These are phyloP conservation scores for Halictus rubicundus DNA, from an alignment of 1,140 invertebrate species.

Conservation along the genomic window DNA sequence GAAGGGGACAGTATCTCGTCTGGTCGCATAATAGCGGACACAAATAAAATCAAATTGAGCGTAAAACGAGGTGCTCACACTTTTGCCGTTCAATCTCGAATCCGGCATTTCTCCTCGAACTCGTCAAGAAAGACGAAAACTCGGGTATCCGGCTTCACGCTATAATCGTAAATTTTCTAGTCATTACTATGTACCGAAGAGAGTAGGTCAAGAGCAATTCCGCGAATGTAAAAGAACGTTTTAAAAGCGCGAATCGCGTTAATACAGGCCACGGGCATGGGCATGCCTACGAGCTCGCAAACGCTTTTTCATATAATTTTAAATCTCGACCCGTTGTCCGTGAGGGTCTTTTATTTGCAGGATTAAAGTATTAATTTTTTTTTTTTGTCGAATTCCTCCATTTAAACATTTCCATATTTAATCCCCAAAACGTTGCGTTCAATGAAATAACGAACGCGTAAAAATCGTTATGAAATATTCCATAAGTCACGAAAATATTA, in stretches of 20 bases:
- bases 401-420: neutral
- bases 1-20: neutral
- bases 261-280: neutral
- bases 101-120: neutral
- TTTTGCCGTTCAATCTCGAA: neutral
- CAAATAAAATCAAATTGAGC: conserved; percentile 8
- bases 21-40: neutral
- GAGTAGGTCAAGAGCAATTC: conserved; percentile 48
- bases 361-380: conserved; percentile 5
- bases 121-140: conserved; percentile 3
- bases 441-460: too few species aligned
- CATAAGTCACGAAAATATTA: too few species aligned
- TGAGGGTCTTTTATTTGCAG: neutral
- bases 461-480: too few species aligned
- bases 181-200: conserved; percentile 19
- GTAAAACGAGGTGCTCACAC: neutral
- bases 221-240: conserved; percentile 32
- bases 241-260: conserved; percentile 28
- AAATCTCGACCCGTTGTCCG: neutral
- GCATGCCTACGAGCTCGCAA: neutral
- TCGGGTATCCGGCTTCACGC: conserved; percentile 33
- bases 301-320: conserved; percentile 12
- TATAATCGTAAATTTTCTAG: conserved; percentile 35
- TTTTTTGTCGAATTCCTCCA: neutral
- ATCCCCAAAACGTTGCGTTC: neutral